Base-by-base conservation (phyloP, 1,140 invertebrate genomes). In the Solen grandis region DNA sequence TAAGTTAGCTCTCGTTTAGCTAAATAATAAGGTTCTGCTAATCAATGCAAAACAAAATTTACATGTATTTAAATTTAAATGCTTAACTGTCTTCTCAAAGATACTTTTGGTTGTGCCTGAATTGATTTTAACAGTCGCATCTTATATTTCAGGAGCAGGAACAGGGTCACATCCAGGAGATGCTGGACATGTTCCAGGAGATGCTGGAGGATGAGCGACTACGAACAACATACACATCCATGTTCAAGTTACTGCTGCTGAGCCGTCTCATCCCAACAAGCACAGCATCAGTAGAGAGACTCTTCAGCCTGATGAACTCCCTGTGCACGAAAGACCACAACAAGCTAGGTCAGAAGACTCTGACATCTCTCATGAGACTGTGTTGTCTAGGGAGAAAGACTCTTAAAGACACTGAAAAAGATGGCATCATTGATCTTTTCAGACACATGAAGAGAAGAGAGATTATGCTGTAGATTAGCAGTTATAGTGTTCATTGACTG, bases 271-370 rank as follows among this genome's bases (percentile, higher is more conserved):
- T 66, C 35, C 63, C 63, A 4, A 31, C 29, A 35, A 66, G 63
- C 35, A 66, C 63, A 35, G 63, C 63, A n/a, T n/a, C 29, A 33
- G 63, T 66, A 22, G 63, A 66, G 63, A 66, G 63, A 36, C 19
- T 66, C 29, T 66, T 66, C 63, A 66, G 63, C n/a, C 16, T 36
- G 27, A 66, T 66, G 63, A 66, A 66, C 5, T 62, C 19, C 2
- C 59, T 62, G 59, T 62, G 59, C 59, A 62, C 59, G 29, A 29
- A 19, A 2, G n/a, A 25, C 25, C 59, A 27, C 59, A 62, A 33
- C 27, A 62, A 27, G n/a, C 25, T 62, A 33, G 31, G 59, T 13
- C 59, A 62, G 46, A 25, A 41, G 14, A 22, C 41, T 46, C 41
- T 46, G 41, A 10, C 41, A 46, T 46, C 41, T 46, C 41, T 46